Conservation (phyloP, 1,140 invertebrate species). For the Belonocnema kinseyi region DNA sequence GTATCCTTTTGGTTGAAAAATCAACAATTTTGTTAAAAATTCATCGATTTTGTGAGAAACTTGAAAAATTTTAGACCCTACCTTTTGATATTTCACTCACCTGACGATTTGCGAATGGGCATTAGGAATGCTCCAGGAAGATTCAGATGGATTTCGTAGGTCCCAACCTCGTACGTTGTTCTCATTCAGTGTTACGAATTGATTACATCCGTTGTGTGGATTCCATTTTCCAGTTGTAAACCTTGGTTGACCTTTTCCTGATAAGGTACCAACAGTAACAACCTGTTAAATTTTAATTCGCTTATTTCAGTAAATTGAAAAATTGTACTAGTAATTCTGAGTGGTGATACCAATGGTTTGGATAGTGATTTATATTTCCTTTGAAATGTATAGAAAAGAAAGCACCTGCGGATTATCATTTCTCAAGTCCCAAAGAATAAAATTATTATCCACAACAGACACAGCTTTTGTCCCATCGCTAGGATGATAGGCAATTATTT, state of each 20-base stretch:
- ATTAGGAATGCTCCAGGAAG: slow-evolving; percentile 89
- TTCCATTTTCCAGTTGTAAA: slow-evolving; percentile 94
- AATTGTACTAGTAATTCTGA: no score
- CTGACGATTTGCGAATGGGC: slow-evolving; percentile 91
- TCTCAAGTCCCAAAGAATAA: slow-evolving; percentile 75
- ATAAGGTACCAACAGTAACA: slow-evolving; percentile 72
- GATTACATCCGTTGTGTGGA: slow-evolving; percentile 91
- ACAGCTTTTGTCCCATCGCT: slow-evolving; percentile 83
- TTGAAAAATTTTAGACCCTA: neutral
- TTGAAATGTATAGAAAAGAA: no score
- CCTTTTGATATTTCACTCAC: slow-evolving; percentile 56
- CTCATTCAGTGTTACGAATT: slow-evolving; percentile 90
- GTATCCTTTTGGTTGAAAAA: no score
- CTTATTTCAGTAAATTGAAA: neutral
- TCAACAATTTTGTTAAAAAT: no score
- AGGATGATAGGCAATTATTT: slow-evolving; percentile 90
- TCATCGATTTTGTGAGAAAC: no score
- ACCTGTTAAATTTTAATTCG: slow-evolving; percentile 58
- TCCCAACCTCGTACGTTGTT: slow-evolving; percentile 92
- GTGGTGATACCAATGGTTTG: no score
- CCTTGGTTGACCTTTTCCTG: slow-evolving; percentile 84
- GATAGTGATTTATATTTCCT: no score
- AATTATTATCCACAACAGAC: slow-evolving; percentile 84
- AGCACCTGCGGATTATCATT: slow-evolving; percentile 75
- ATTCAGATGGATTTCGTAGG: slow-evolving; percentile 82